Evolutionary conservation across 2,113 vertebrate genomes (phyloP).

Genomic region (Coracopsis vasa): DNA sequence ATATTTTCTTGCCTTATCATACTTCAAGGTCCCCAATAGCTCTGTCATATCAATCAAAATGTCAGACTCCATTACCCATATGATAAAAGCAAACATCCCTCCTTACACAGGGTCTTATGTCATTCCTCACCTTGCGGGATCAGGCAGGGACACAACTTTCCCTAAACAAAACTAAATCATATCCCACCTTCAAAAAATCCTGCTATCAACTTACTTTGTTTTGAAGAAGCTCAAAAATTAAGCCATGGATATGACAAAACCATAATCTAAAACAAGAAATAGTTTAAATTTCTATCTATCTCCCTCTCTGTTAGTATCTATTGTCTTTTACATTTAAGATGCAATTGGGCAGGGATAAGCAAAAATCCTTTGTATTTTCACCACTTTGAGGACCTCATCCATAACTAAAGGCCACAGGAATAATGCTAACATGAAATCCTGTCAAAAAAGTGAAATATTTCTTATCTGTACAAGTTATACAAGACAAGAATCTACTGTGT

Average conservation of each 20-base stretch:
- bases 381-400: neutral
- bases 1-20: neutral
- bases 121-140: neutral
- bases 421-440: neutral
- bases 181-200: neutral
- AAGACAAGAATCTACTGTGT: neutral
- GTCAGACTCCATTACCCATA: neutral
- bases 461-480: neutral
- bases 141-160: neutral
- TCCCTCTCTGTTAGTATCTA: neutral
- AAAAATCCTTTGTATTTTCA: neutral
- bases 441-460: neutral
- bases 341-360: neutral
- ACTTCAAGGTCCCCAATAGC: neutral
- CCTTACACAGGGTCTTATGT: neutral
- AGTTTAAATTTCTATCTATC: neutral
- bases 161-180: neutral
- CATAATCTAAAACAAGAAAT: neutral
- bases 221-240: neutral
- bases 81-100: constrained; percentile 8
- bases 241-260: neutral
- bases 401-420: neutral
- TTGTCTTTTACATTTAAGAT: neutral
- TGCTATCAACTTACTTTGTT: neutral
- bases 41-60: constrained; percentile 15